phyloP scores from a whole-genome alignment of 2,113 vertebrate species.

The Colistium nudipinnis region DNA sequence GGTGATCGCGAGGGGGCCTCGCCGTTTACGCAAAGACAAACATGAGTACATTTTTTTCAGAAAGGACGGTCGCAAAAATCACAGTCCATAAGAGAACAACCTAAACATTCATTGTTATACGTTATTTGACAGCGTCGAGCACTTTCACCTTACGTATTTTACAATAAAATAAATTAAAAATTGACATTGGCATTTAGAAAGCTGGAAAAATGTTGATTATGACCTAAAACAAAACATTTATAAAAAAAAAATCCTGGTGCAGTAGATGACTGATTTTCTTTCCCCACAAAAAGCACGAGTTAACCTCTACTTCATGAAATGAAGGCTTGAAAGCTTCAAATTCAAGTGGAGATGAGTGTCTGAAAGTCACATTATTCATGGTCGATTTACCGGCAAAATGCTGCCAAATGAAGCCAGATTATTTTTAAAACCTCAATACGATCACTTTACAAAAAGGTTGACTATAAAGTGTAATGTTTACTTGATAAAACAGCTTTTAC shows the following conservation, averaged over 20 bases:
- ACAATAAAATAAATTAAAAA: too few species aligned
- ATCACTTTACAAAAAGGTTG: constrained; percentile 20
- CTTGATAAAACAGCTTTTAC: constrained; percentile 26
- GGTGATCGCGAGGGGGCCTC: constrained; percentile 27
- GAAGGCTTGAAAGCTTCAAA: not conserved
- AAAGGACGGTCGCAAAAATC: constrained; percentile 16
- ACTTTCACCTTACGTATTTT: too few species aligned
- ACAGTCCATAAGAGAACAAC: not conserved
- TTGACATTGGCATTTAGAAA: too few species aligned
- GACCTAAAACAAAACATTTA: too few species aligned
- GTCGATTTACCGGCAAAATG: constrained; percentile 17
- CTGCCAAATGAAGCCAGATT: not conserved
- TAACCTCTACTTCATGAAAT: not conserved
- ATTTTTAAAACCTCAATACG: constrained; percentile 1
- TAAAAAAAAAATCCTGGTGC: too few species aligned
- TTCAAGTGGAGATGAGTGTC: not conserved
- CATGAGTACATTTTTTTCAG: constrained; percentile 8
- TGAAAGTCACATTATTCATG: not conserved
- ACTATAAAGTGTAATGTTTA: constrained; percentile 5
- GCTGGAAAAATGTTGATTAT: too few species aligned
- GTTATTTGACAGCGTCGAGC: too few species aligned
- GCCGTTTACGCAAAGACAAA: constrained; percentile 33
- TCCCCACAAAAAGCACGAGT: not conserved
- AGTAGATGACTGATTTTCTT: not conserved
- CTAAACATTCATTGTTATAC: too few species aligned